Base-by-base conservation (phyloP, 1,140 invertebrate species). In the Drosophila lacertosa region DNA sequence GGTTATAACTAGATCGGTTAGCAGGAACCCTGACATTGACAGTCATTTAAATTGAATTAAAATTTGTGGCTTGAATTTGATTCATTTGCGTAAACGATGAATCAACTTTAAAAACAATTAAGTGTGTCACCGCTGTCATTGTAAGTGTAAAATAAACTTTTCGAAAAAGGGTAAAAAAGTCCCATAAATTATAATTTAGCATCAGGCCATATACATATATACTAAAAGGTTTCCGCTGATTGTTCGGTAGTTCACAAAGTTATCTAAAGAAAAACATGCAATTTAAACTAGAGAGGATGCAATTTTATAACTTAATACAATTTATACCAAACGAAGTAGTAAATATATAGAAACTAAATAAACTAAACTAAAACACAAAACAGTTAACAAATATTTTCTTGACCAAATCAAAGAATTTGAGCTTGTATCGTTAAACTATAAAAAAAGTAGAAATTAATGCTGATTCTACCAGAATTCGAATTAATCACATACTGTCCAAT, bases 41-140 rank as follows among this genome's bases (percentile, higher is more conserved):
- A 73, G 47, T 73, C 66, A 66, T 54, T 58, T 67, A 80, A 83
- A 83, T 83, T 84, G 80, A 84, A 83, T 83, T 83, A 79, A 76
- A 62, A 73, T 79, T 74, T 39, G 51, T 58, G 55, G 39, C 53
- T 55, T 55, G 57, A 51, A 29, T 68, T 77, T 74, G 78, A 82
- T 69, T 77, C 57, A 74, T 48, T 51, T 57, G 44, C 16, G 9
- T 22, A 16, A 67, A 44, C 22, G 64, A 74, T 77, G 59, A 78
- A 48, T 65, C 53, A 47, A 59, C 37, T 11, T 26, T 6, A 16
- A 24, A 29, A 29, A 2, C 37, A 55, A 65, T 69, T 55, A 33
- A 55, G 45, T 69, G 42, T 55, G 50, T 63, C 59, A 69, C 55
- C 50, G 48, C 54, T 55, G 39, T 16, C 26, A 55, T 39, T 47